Evolutionary conservation across 64 coral and sea anemone genomes (phyloP).

Genomic region (Platygyra sinensis): DNA sequence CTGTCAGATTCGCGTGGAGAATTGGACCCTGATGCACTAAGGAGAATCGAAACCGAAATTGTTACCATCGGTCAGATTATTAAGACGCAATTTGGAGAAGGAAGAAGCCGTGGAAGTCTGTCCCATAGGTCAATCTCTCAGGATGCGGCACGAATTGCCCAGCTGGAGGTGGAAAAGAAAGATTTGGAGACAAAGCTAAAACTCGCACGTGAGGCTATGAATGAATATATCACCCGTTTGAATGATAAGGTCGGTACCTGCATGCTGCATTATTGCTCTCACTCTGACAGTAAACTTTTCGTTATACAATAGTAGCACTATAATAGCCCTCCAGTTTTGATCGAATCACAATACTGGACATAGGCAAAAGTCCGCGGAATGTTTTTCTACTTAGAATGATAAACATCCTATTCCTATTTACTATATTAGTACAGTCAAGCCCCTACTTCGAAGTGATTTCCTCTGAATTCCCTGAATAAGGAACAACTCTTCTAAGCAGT

Average conservation of each 20-base stretch:
- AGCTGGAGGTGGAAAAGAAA: constrained; percentile 77
- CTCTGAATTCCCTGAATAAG: too few relatives aligned
- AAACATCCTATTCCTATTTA: too few relatives aligned
- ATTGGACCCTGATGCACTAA: constrained; percentile 63
- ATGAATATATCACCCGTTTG: constrained; percentile 66
- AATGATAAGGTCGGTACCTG: constrained; percentile 73
- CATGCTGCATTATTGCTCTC: too few relatives aligned
- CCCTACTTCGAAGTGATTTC: too few relatives aligned
- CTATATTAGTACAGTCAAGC: too few relatives aligned
- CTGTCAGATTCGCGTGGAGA: constrained; percentile 21
- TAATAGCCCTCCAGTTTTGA: too few relatives aligned
- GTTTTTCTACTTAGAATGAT: too few relatives aligned
- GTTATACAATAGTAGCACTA: too few relatives aligned
- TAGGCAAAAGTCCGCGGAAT: too few relatives aligned
- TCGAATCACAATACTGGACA: too few relatives aligned
- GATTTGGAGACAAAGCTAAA: constrained; percentile 79
- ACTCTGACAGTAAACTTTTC: too few relatives aligned
- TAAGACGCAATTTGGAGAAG: constrained; percentile 59
- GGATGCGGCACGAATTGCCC: constrained; percentile 37
- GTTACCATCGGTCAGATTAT: constrained; percentile 71
- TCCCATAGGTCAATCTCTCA: constrained; percentile 24
- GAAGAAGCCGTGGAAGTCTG: constrained; percentile 7
- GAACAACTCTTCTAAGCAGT: too few relatives aligned
- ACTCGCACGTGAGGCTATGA: constrained; percentile 82
- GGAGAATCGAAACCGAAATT: constrained; percentile 83